Evolutionary conservation across 2,888 invertebrate species (phyloP), one percentile per base, ranked within the genome.

Genomic region (Halocaridina rubra): DNA sequence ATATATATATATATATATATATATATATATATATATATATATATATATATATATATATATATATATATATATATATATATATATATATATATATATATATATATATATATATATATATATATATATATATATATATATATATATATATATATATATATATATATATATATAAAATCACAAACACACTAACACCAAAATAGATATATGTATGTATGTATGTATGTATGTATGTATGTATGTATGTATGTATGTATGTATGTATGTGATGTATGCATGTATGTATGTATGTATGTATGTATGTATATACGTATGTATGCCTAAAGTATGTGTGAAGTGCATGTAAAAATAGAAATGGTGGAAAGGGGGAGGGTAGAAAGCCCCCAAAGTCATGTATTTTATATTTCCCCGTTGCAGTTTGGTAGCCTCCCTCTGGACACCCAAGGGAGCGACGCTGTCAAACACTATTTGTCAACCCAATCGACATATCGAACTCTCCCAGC

Each of bases 91-190:
- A 67, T 22, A 67, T 24, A 67, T 24, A 67, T 27, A 67, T 67
- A 67, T 67, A 27, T 67, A 67, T 67, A 67, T 67, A 67, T 27
- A 67, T 27, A 67, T 10, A 27, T 67, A 67, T 67, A 67, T 24
- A 67, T 67, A 67, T 27, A 67, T 67, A 67, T 67, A 67, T 67
- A 67, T 24, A 19, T 67, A 67, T 24, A 67, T 67, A 67, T 67
- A 24, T 67, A 67, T 24, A 5, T 67, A 24, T 67, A 24, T 13
- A 24, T 24, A 67, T 22, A 67, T 67, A 67, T 1, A 67, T 67
- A 24, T 7, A 24, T 67, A 67, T 24, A 53, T 53, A 53, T 53
- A n/a, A n/a, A n/a, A n/a, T n/a, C n/a, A n/a, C n/a, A n/a, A n/a
- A n/a, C n/a, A n/a, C n/a, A n/a, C n/a, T n/a, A n/a, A n/a, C n/a